Base-by-base conservation (phyloP, 2,797 vertebrate species). In the Melanotaenia boesemani region DNA sequence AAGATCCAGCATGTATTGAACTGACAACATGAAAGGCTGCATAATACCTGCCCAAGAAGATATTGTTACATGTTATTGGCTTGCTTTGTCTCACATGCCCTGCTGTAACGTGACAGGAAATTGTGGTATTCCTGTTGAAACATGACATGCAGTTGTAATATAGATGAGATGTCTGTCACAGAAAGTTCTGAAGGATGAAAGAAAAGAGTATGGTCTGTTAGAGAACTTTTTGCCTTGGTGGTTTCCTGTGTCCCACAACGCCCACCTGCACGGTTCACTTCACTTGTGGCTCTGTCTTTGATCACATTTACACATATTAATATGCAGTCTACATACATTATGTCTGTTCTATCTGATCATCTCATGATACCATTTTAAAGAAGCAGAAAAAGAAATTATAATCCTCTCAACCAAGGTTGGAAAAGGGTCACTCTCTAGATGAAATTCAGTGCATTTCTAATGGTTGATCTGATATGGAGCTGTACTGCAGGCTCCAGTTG, bases 1-100 rank as follows among this genome's bases (percentile, higher is more conserved):
- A 84, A 84, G 74, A 78, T 72, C 70, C 55, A 37, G 63, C 77
- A 18, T 56, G 22, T 67, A 59, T 26, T 58, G 66, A 79, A 74
- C 73, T 81, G 82, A 81, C 84, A 80, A 69, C 74, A 74, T 87
- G 82, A 87, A 80, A 86, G 78, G 18, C 70, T 79, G 64, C 46
- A 74, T 67, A 3, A 66, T 44, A 56, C 76, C 66, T 63, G 55
- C 77, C 76, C 55, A 2, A 26, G 72, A 86, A 86, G 73, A 83
- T 63, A 50, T 74, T n/a, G 34, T 76, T 80, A 44, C 28, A 69
- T 75, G 67, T 82, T 63, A 76, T 67, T 52, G 69, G 73, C 73
- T 70, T 64, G 57, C 66, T 81, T 74, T 67, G 72, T 84, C 70
- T 76, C 65, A 48, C 69, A 39, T 71, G 72, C 72, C 74, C 74